Evolutionary conservation across 1,140 invertebrate species (phyloP).

Genomic region (Nebria ingens): DNA sequence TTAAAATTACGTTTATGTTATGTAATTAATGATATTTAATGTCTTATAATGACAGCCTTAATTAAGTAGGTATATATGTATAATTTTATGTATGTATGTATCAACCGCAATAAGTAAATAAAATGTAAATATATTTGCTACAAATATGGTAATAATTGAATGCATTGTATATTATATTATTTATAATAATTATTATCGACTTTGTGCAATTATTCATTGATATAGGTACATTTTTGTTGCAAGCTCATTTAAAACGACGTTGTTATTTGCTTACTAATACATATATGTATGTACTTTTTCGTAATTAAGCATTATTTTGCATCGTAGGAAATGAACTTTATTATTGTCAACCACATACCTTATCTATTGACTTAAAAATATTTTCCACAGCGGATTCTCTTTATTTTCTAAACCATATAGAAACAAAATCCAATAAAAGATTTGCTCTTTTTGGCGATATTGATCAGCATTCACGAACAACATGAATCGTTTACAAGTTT

Average conservation of each 20-base stretch:
- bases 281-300: too few species aligned
- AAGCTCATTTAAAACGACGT: too few species aligned
- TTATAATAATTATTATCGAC: conserved; percentile 13
- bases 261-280: too few species aligned
- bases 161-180: neutral
- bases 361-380: neutral
- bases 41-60: conserved; percentile 11
- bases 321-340: too few species aligned
- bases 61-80: conserved; percentile 12
- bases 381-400: neutral
- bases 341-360: neutral
- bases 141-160: conserved; percentile 6
- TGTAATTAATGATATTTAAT: neutral
- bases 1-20: neutral
- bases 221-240: neutral
- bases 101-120: neutral
- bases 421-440: too few species aligned
- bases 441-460: conserved; percentile 2
- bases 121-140: neutral
- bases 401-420: too few species aligned
- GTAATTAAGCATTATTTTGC: too few species aligned
- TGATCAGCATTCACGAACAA: conserved; percentile 1
- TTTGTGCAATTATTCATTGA: conserved; percentile 14
- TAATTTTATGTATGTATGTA: conserved; percentile 3
- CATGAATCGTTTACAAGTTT: neutral